Evolutionary conservation across 1,140 invertebrate species (phyloP).

Genomic region (Drosophila punjabiensis): DNA sequence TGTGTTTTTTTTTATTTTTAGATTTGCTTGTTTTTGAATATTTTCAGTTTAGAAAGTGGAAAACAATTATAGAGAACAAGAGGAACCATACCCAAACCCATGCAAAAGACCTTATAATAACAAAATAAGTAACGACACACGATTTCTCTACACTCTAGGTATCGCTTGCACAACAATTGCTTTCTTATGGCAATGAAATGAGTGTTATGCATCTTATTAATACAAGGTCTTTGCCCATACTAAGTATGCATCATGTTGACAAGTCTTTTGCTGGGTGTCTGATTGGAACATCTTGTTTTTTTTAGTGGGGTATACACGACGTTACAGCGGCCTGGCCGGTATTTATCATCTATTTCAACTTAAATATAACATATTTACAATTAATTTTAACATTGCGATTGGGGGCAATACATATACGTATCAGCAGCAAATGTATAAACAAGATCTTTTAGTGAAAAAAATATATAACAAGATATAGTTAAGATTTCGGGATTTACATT

Average conservation of each 20-base stretch:
- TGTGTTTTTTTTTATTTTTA: conserved; percentile 50
- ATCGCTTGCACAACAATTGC: background rate
- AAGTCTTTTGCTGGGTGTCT: conserved; percentile 43
- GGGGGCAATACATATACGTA: conserved; percentile 8
- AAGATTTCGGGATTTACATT: background rate
- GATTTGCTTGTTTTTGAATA: conserved; percentile 1
- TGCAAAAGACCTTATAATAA: conserved; percentile 21
- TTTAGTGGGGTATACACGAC: conserved; percentile 16
- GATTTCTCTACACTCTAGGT: too few relatives aligned
- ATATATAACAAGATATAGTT: conserved; percentile 8
- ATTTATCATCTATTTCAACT: conserved; percentile 64
- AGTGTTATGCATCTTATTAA: background rate
- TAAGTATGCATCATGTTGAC: conserved; percentile 52
- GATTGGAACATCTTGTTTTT: conserved; percentile 21
- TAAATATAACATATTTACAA: conserved; percentile 77
- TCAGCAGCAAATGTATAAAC: conserved; percentile 28
- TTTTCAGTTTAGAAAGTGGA: conserved; percentile 40
- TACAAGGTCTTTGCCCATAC: conserved; percentile 49
- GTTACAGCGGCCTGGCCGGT: conserved; percentile 69
- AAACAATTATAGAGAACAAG: conserved; percentile 33
- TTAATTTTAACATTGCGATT: conserved; percentile 39
- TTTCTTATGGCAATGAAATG: background rate
- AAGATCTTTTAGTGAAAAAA: conserved; percentile 6
- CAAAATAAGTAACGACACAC: background rate
- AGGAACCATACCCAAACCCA: conserved; percentile 48